Base-by-base conservation (phyloP, 2,888 invertebrate species). In the Mystacides longicornis region DNA sequence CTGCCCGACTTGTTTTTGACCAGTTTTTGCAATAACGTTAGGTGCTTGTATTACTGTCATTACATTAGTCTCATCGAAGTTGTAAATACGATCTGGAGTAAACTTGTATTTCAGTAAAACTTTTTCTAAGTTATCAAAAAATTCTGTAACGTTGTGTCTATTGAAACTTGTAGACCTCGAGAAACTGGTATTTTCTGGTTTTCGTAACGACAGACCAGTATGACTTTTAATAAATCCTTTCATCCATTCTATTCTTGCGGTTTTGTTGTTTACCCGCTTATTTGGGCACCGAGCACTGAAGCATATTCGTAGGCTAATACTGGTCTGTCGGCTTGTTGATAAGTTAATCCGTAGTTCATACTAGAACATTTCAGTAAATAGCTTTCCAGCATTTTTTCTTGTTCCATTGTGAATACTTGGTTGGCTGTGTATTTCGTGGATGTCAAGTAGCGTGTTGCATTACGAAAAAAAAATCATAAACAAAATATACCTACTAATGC, bases 291-390 rank as follows among this genome's bases (percentile, higher is more conserved):
- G 5, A 27, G 11, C 27, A 5, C 27, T 11, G 11, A 27, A 27
- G 27, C 27, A 11, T 27, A 27, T 27, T 27, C 27, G 27, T 7
- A 27, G 11, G 27, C 27, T 27, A 27, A 5, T 27, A 27, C 27
- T 5, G 7, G 11, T 19, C n/a, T n/a, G n/a, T n/a, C n/a, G n/a
- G 21, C 9, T 20, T 20, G 11, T 4, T 2, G 22, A 20, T 21
- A 47, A 20, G 47, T 19, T 11, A 22, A 22, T 47, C 64, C 64
- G 60, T 62, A 60, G 50, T 63, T 62, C 61, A 64, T 63, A 52
- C 62, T 63, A 11, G 63, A 63, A n/a, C 58, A 57, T 20, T 48
- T 46, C 23, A 60, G n/a, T 21, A 62, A 46, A 55, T 66, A 64
- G 20, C 61, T 42, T 27, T 55, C 51, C 33, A 63, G 47, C 18